A percentile compares a stretch with the other conserved stretches of the same genome.
Evolutionary conservation across 2,797 vertebrate species (phyloP).

Genomic region (Oreortyx pictus): DNA sequence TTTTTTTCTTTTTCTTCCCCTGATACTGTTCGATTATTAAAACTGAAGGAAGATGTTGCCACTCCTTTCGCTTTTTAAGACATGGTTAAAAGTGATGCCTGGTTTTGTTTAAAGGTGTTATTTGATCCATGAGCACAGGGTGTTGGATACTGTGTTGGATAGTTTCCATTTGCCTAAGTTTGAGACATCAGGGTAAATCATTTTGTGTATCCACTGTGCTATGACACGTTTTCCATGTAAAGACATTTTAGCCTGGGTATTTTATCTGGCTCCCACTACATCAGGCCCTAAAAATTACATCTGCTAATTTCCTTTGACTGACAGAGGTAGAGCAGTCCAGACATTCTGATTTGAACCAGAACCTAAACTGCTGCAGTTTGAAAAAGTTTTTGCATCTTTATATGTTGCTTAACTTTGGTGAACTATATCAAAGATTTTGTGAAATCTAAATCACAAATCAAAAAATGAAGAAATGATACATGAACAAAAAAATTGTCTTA

Average conservation of each 20-base stretch:
- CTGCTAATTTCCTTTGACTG: background rate
- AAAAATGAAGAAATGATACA: background rate
- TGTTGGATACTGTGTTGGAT: background rate
- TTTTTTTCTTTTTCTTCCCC: background rate
- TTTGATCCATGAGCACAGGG: background rate
- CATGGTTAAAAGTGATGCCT: background rate
- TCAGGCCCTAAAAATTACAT: background rate
- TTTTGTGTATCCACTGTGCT: background rate
- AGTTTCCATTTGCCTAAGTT: background rate
- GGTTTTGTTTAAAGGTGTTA: background rate
- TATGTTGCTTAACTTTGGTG: background rate
- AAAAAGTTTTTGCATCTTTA: background rate
- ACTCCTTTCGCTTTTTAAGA: background rate
- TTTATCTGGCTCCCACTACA: background rate
- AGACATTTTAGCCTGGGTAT: background rate
- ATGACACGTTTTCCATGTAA: background rate
- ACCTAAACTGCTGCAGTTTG: background rate
- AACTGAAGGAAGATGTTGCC: background rate
- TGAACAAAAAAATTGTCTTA: background rate
- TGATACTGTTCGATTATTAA: background rate
- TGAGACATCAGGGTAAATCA: background rate
- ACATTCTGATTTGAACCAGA: background rate
- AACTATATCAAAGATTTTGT: background rate
- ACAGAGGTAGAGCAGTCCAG: background rate
- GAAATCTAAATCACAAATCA: background rate